phyloP scores from a whole-genome alignment of 2,888 invertebrate genomes.

The Acronicta psi region DNA sequence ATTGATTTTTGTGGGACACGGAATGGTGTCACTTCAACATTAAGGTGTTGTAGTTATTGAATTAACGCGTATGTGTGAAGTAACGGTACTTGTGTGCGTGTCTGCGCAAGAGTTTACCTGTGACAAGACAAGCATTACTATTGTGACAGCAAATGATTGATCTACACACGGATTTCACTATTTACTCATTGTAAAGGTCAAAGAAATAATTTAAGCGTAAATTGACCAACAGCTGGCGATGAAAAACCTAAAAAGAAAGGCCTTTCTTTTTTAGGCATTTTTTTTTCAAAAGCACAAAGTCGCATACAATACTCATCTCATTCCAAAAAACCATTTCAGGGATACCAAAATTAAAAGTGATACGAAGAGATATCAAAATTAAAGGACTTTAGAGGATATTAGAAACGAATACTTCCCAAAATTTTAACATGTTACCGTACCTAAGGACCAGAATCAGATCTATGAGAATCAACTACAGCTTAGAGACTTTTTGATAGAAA shows the following conservation, averaged over 20 bases:
- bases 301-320: too few relatives aligned
- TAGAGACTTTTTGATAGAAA: too few relatives aligned
- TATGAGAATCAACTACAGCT: too few relatives aligned
- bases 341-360: too few relatives aligned
- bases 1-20: conserved; percentile 45
- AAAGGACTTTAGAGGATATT: too few relatives aligned
- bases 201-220: conserved; percentile 12
- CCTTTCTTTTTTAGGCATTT: too few relatives aligned
- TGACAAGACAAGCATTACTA: conserved; percentile 50
- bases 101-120: conserved; percentile 56
- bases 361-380: too few relatives aligned
- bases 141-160: conserved; percentile 59
- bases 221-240: not conserved
- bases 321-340: too few relatives aligned
- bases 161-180: conserved; percentile 37
- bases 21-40: conserved; percentile 36
- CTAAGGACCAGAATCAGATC: not conserved
- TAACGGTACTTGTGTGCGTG: conserved; percentile 63
- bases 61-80: conserved; percentile 65
- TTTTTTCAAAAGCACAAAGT: too few relatives aligned
- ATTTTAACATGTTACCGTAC: not conserved
- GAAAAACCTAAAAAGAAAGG: too few relatives aligned
- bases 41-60: conserved; percentile 59
- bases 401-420: too few relatives aligned
- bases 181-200: conserved; percentile 31